Evolutionary conservation across 2,797 vertebrate genomes (phyloP).

Genomic region (Bradypodion pumilum): DNA sequence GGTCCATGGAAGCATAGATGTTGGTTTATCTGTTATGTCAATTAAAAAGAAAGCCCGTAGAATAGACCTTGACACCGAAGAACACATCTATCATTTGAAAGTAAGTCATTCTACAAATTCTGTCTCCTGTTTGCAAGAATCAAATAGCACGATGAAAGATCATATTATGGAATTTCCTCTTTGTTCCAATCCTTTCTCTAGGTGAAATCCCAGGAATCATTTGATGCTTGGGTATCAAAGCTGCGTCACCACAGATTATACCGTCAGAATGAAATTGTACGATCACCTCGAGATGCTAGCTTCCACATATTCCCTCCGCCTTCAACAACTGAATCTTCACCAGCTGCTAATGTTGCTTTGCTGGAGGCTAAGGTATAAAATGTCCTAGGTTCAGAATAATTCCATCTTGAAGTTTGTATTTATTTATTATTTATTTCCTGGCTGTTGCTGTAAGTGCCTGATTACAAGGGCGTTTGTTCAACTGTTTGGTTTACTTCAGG

Average conservation of each 20-base stretch:
- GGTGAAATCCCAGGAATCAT: slow-evolving; percentile 98
- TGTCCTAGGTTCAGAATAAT: slow-evolving; percentile 18
- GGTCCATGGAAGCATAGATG: slow-evolving; percentile 97
- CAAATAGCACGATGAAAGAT: not conserved
- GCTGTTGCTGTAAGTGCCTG: not conserved
- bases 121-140: not conserved
- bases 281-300: slow-evolving; percentile 92
- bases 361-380: slow-evolving; percentile 86
- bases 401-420: not conserved
- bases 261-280: slow-evolving; percentile 97
- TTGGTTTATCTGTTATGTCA: slow-evolving; percentile 98
- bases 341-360: slow-evolving; percentile 80
- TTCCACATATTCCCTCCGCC: slow-evolving; percentile 90
- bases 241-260: slow-evolving; percentile 94
- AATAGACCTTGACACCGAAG: slow-evolving; percentile 98
- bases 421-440: not conserved
- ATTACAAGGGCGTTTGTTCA: no score
- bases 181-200: slow-evolving; percentile 61
- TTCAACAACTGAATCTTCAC: slow-evolving; percentile 86
- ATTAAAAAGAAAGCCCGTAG: slow-evolving; percentile 97
- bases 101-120: slow-evolving; percentile 69
- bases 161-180: slow-evolving; percentile 13
- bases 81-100: slow-evolving; percentile 99
- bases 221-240: slow-evolving; percentile 96
- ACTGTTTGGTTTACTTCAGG: no score